Base-by-base conservation (phyloP, 2,797 vertebrate genomes). In the Myoxocephalus aenaeus region DNA sequence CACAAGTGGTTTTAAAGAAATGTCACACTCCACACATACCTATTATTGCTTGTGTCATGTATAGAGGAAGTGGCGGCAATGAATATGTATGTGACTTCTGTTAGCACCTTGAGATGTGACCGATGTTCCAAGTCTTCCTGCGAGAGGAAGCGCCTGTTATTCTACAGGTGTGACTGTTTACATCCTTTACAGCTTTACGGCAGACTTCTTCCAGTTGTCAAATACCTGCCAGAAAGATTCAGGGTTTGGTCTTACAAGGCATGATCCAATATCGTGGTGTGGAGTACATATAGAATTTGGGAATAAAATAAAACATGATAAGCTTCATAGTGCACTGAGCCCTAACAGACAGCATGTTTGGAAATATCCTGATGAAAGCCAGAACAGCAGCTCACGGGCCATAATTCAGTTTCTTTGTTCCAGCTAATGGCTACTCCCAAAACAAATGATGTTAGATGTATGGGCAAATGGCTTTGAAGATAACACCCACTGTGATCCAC, bases 401-500 rank as follows among this genome's bases (percentile, higher is more conserved):
- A 67, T 79, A 64, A 76, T 75, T 73, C 42, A 64, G 15, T 76
- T 70, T 73, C 68, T 51, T 50, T 25, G 20, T 71, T 53, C 13
- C 40, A 58, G 46, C 9, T 67, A n/a, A 61, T 32, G 32, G 32
- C 44, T 38, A 2, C 44, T 66, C 77, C 58, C 56, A 14, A 81
- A 73, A 64, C 69, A 54, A 77, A 73, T 77, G 4, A 65, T 32
- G 53, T 42, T 56, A 15, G 5, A 75, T 75, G 29, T 34, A 44
- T 27, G 25, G 42, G 58, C n/a, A 20, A 7, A 2, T 9, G 46
- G 62, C 63, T 65, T n/a, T 20, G 5, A 62, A 27, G n/a, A 56
- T 67, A 51, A 51, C 6, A 0, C 7, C 7, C 44, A n/a, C 9
- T 38, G 25, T 7, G 22, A 14, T 17, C 4, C 2, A 61, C 2